Evolutionary conservation across 2,797 vertebrate species (phyloP).

Genomic region (Neopelma chrysocephalum): DNA sequence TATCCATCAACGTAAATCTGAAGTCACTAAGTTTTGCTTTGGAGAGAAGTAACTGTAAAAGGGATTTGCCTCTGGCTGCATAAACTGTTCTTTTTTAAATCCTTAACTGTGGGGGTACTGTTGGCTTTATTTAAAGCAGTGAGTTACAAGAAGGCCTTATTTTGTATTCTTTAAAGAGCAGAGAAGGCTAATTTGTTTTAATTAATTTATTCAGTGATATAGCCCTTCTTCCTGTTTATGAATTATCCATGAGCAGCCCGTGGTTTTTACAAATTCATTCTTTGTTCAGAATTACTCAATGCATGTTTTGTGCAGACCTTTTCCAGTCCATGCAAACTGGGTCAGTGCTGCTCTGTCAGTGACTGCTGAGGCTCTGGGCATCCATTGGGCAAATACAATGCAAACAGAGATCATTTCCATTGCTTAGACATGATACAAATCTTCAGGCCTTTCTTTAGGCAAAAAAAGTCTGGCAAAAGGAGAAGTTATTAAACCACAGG

Average conservation of each 20-base stretch:
- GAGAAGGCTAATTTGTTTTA: conserved; percentile 52
- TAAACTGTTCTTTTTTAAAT: conserved; percentile 21
- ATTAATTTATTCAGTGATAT: conserved; percentile 54
- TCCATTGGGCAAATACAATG: neutral
- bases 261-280: conserved; percentile 51
- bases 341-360: conserved; percentile 10
- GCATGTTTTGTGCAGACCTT: conserved; percentile 52
- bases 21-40: conserved; percentile 18
- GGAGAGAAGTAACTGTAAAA: neutral
- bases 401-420: neutral
- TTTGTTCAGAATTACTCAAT: conserved; percentile 54
- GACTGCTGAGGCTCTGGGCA: neutral
- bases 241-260: conserved; percentile 46
- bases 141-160: conserved; percentile 14
- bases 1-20: neutral
- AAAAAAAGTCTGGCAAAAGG: neutral
- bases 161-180: conserved; percentile 39
- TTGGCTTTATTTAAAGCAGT: conserved; percentile 34
- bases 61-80: conserved; percentile 4
- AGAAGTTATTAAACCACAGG: neutral
- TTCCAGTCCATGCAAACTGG: conserved; percentile 37
- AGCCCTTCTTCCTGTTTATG: conserved; percentile 42
- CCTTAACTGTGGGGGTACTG: conserved; percentile 26
- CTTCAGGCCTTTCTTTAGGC: neutral
- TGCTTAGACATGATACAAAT: neutral